Percentiles rank a stretch among this genome's conserved stretches.
Evolutionary conservation across 2,113 vertebrate genomes (phyloP).

Genomic region (Bujurquina vittata): DNA sequence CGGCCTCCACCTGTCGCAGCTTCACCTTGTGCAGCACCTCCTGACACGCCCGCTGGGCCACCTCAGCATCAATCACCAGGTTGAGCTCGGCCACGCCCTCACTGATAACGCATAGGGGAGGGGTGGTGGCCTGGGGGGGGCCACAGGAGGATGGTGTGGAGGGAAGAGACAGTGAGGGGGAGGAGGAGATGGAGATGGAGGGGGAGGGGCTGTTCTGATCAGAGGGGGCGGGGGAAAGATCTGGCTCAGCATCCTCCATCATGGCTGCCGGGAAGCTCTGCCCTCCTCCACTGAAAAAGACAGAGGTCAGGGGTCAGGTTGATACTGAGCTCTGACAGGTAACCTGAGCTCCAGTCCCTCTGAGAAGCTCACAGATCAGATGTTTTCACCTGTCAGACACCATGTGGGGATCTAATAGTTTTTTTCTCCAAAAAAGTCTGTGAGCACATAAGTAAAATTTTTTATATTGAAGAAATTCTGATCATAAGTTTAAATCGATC

Average conservation of each 20-base stretch:
- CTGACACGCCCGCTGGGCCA: constrained; percentile 91
- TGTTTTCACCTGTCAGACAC: background rate
- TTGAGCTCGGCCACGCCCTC: constrained; percentile 87
- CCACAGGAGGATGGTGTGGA: constrained; percentile 64
- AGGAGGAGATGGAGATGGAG: constrained; percentile 70
- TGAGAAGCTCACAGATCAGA: background rate
- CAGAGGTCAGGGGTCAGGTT: constrained; percentile 3
- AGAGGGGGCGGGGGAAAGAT: constrained; percentile 52
- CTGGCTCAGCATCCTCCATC: constrained; percentile 85
- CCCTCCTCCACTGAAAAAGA: constrained; percentile 60
- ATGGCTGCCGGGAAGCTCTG: constrained; percentile 61
- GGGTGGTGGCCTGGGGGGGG: constrained; percentile 60
- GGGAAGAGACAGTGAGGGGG: constrained; percentile 68
- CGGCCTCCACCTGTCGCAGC: background rate
- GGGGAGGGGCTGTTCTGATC: constrained; percentile 58
- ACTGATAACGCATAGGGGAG: constrained; percentile 84
- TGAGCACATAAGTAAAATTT: background rate
- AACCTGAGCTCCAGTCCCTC: background rate
- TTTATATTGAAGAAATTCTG: background rate
- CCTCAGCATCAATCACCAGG: constrained; percentile 90
- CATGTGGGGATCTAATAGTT: too few relatives aligned
- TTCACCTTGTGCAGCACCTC: constrained; percentile 93
- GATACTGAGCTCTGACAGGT: background rate
- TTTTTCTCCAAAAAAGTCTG: too few relatives aligned
- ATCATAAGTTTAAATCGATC: background rate